Evolutionary conservation across 2,113 vertebrate genomes (phyloP), one percentile per base, ranked within the genome.

Genomic region (Nannobrachium achirus): DNA sequence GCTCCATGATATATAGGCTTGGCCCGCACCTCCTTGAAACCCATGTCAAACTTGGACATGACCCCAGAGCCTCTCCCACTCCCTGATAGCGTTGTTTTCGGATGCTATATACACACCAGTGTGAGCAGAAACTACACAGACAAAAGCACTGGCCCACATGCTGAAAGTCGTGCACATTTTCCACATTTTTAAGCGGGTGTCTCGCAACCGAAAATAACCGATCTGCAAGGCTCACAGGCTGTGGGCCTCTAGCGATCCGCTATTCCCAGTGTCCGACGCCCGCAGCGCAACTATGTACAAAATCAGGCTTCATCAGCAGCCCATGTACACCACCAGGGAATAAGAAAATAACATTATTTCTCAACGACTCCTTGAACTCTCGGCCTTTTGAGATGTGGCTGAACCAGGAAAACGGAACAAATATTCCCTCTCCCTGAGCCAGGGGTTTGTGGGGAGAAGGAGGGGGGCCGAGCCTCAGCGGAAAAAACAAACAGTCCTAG

Each of bases 271-370:
- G 25, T 33, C 3, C 25, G 25, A 33, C 25, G 6, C 25, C 25
- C 25, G 6, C 25, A 3, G 25, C 25, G 25, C 25, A 33, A 33
- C 25, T 33, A 33, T 33, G 25, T 33, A 33, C 6, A 33, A n/a
- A 33, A 33, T 4, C 25, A 5, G 25, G 25, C 25, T 33, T 33
- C 25, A 14, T 56, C 18, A 56, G 53, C 33, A n/a, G 11, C 20
- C 33, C 11, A 33, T 33, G 9, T 33, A 7, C 3, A 13, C 19
- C 20, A 13, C 19, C 10, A 1, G 4, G 13, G 3, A 41, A 42
- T 4, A 42, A 8, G 9, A 59, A 18, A 59, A 59, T 8, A 59
- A 59, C 39, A 59, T 59, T 42, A 59, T 59, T 42, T 18, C 7
- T 18, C n/a, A 42, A 42, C 8, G 5, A 59, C 42, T 59, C 19